Conservation (phyloP, 2,888 invertebrate species). For the Caenorhabditis auriculariae region DNA sequence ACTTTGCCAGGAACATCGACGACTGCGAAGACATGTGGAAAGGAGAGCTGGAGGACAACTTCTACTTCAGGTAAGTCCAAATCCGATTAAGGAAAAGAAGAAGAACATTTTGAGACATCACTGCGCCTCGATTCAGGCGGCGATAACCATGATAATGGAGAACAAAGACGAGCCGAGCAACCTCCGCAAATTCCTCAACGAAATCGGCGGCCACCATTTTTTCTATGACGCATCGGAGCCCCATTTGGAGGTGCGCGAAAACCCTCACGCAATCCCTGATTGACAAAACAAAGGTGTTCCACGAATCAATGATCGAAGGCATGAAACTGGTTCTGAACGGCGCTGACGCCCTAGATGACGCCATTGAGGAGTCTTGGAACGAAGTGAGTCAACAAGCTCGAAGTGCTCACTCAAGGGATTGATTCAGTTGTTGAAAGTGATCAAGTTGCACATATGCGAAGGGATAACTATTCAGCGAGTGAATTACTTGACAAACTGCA, state of each 20-base stretch:
- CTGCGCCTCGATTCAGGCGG: constrained; percentile 56
- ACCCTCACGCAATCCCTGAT: not conserved
- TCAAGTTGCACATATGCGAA: constrained; percentile 46
- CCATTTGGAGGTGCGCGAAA: constrained; percentile 48
- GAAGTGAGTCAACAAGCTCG: constrained; percentile 23
- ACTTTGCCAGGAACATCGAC: constrained; percentile 50
- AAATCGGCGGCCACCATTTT: constrained; percentile 61
- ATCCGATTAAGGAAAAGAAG: not conserved
- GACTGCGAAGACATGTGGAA: constrained; percentile 42
- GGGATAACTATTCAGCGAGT: constrained; percentile 54
- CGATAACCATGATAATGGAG: constrained; percentile 58
- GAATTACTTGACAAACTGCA: constrained; percentile 50
- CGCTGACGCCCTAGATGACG: constrained; percentile 44
- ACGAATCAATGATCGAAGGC: constrained; percentile 47
- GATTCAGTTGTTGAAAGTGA: constrained; percentile 42
- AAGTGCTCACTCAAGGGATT: not conserved
- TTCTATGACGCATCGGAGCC: constrained; percentile 61
- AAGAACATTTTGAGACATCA: constrained; percentile 44
- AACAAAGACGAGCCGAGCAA: constrained; percentile 52
- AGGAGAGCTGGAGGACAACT: constrained; percentile 44
- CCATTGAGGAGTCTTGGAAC: constrained; percentile 52
- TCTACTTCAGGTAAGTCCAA: constrained; percentile 46
- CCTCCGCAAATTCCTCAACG: constrained; percentile 46
- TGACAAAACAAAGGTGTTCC: constrained; percentile 32
- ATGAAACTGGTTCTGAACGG: constrained; percentile 37